Percentiles rank a stretch among this genome's conserved stretches.
These are phyloP conservation scores for Pseudomugil gertrudae DNA, from an alignment of 2,797 vertebrate genomes.

Conservation along the genomic window DNA sequence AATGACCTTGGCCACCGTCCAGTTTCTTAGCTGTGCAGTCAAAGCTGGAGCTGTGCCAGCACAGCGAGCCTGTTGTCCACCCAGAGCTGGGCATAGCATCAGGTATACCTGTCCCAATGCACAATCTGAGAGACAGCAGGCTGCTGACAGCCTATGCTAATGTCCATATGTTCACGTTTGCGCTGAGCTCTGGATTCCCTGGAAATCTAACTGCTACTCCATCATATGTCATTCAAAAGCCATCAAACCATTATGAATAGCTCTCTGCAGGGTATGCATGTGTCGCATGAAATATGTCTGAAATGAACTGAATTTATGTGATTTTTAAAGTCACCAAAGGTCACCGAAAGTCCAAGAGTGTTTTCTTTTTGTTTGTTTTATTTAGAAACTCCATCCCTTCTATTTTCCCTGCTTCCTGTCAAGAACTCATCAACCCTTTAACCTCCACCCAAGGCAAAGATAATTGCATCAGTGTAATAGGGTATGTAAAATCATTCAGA, in stretches of 20 bases:
- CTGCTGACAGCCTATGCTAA: slow-evolving; percentile 69
- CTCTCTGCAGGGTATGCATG: slow-evolving; percentile 13
- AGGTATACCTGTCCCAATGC: slow-evolving; percentile 60
- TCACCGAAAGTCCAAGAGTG: neutral
- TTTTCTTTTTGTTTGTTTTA: slow-evolving; percentile 13
- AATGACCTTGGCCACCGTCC: slow-evolving; percentile 70
- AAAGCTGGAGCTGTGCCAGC: slow-evolving; percentile 51
- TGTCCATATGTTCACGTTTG: slow-evolving; percentile 70
- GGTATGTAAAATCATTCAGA: slow-evolving; percentile 52
- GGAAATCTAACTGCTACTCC: slow-evolving; percentile 50
- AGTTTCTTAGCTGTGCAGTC: slow-evolving; percentile 52
- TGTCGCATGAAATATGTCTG: neutral
- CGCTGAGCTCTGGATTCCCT: slow-evolving; percentile 41
- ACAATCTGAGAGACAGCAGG: slow-evolving; percentile 58
- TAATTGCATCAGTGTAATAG: slow-evolving; percentile 58
- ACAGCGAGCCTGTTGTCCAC: slow-evolving; percentile 49
- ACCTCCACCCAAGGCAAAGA: slow-evolving; percentile 40
- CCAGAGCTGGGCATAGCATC: slow-evolving; percentile 38
- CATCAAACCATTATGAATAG: slow-evolving; percentile 44
- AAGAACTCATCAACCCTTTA: slow-evolving; percentile 22
- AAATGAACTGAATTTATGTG: neutral
- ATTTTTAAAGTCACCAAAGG: neutral
- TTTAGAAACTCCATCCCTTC: neutral
- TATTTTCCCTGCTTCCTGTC: slow-evolving; percentile 28
- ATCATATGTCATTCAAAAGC: slow-evolving; percentile 52